Evolutionary conservation across 23 tunicate genomes (phyloP), one percentile per base, ranked within the genome.

Genomic region (Ciona savignyi): DNA sequence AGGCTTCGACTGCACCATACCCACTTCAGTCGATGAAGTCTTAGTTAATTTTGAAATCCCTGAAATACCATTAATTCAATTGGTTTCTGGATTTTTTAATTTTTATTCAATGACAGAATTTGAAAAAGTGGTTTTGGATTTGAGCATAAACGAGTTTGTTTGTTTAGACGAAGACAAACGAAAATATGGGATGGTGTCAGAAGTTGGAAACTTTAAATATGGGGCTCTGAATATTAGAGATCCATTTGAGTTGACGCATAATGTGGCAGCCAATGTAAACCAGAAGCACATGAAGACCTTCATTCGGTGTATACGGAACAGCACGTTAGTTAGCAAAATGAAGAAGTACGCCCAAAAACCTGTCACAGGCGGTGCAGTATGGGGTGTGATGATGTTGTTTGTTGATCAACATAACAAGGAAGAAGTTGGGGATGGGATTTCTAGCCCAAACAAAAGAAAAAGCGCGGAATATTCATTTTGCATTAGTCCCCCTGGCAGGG

Each of bases 201-300:
- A 6, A 9, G 15, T 6, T 9, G 15, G 56, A 9, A 42, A 32
- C 9, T 82, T 88, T 34, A 82, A 73, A 68, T 20, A 68, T 30
- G 80, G 80, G 0, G 27, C 75, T 34, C 78, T 89, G 3, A 89
- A 89, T 51, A 75, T 89, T 31, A 81, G 80, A n/a, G 96, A 89
- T 33, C 96, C 96, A 11, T 89, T 89, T 27, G 96, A 89, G 78
- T 26, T 89, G 65, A 67, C 26, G 29, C 96, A 83, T 35, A 89
- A 89, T 68, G 89, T 89, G 48, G 82, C 96, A 3, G 89, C 81
- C 19, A 89, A 89, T 73, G 96, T 89, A 1, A 86, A 81, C 65
- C 74, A 83, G 33, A 84, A 84, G 32, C 89, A 83, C 35, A 63
- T 89, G 74, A 63, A 77, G 30, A 51, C 66, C 2, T 83, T 89